Evolutionary conservation across 2,888 invertebrate species (phyloP), one percentile per base, ranked within the genome.

Genomic region (Spodoptera littoralis): DNA sequence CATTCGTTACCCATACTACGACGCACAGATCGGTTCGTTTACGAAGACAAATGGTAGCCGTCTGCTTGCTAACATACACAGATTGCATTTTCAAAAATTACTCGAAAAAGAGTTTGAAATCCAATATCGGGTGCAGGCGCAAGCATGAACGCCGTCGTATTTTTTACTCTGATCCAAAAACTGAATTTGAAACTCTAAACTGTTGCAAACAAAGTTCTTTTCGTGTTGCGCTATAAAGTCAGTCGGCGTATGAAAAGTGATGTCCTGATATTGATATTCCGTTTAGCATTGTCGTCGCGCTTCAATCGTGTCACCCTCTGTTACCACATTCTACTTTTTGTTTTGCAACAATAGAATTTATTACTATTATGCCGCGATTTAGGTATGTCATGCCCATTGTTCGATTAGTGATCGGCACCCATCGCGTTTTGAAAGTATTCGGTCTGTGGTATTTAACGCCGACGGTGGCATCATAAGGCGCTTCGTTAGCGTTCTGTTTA

Each of bases 1-100:
- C 93, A 92, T 94, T 89, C 90, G 92, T 93, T 92, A 92, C 89
- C 88, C 90, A 88, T 90, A 89, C 88, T 88, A 88, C 88, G 87
- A 93, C 93, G 92, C 93, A 91, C 93, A 91, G 90, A 92, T 93
- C 93, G 93, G 90, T 92, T 91, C 92, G 90, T 94, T 94, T 93
- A 92, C 89, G 84, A 92, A 94, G 94, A 94, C 89, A 92, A 94
- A 94, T 94, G 90, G 89, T 82, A 77, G 72, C 86, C 83, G 89
- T 87, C 89, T 90, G 85, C 87, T 81, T 80, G 84, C 84, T 82
- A 85, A 86, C 85, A 86, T 86, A 89, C 89, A 87, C 83, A 82
- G 82, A 84, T 88, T 88, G 88, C 86, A 89, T 90, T 92, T 91
- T 87, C 87, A 88, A 92, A 93, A 92, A 92, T 91, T 86, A 88